A percentile compares a stretch with the other conserved stretches of the same genome.
phyloP scores from a whole-genome alignment of 1,140 invertebrate species.

The Atta colombica region DNA sequence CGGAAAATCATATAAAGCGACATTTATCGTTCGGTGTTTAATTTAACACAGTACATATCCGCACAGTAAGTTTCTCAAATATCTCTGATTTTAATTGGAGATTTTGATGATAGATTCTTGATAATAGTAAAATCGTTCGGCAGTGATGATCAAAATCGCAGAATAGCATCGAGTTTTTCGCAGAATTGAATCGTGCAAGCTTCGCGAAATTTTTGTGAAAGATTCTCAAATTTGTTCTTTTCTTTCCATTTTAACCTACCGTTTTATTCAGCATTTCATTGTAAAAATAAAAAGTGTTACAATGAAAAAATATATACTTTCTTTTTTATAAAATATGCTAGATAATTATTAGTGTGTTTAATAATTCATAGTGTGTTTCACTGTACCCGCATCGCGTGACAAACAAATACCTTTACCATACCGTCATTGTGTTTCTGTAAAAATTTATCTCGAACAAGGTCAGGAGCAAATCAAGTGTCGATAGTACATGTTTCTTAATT shows the following conservation, averaged over 20 bases:
- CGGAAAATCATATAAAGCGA: slow-evolving; percentile 13
- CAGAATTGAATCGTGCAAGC: background rate
- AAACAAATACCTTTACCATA: background rate
- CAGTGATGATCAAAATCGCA: background rate
- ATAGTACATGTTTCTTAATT: slow-evolving; percentile 28
- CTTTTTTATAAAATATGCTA: background rate
- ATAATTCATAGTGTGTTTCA: slow-evolving; percentile 2
- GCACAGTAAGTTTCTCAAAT: background rate
- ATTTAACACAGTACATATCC: background rate
- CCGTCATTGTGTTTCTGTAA: slow-evolving; percentile 10
- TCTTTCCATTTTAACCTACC: background rate
- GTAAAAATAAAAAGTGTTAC: slow-evolving; percentile 2
- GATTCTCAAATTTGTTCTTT: background rate
- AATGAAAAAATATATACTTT: background rate
- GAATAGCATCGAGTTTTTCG: background rate
- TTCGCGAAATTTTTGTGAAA: background rate
- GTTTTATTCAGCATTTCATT: slow-evolving; percentile 3
- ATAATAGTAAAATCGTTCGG: background rate
- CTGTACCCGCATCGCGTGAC: background rate
- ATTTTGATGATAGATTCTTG: background rate
- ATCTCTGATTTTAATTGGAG: background rate
- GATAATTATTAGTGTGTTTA: slow-evolving; percentile 10
- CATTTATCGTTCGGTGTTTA: background rate
- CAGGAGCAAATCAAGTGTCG: slow-evolving; percentile 21
- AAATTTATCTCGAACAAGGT: slow-evolving; percentile 43